These are phyloP conservation scores for Cnemophilus loriae DNA, from an alignment of 2,113 vertebrate genomes.

Conservation along the genomic window DNA sequence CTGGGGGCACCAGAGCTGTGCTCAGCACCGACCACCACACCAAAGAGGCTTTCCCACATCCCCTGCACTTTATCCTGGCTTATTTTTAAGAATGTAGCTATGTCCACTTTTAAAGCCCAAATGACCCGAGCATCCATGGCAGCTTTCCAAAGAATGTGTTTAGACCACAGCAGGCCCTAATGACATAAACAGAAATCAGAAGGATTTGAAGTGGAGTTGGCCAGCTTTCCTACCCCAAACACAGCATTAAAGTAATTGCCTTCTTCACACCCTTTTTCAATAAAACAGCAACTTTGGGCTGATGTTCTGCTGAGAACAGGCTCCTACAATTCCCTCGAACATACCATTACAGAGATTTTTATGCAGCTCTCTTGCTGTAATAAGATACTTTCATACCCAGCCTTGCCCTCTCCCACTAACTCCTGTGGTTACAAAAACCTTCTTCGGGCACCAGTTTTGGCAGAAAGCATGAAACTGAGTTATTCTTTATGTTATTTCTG, in stretches of 20 bases:
- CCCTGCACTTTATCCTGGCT: neutral
- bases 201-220: neutral
- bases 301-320: neutral
- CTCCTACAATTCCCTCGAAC: neutral
- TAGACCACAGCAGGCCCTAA: neutral
- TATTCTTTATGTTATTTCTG: neutral
- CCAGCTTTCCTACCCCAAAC: neutral
- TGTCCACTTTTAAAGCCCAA: neutral
- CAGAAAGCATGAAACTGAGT: neutral
- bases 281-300: neutral
- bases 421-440: neutral
- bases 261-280: neutral
- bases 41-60: neutral
- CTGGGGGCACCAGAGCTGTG: neutral
- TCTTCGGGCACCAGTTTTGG: neutral
- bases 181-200: conserved; percentile 16
- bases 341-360: neutral
- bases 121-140: neutral
- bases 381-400: neutral
- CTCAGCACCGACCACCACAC: neutral
- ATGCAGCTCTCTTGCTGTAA: neutral
- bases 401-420: neutral
- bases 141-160: neutral
- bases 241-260: neutral
- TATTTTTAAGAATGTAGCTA: neutral